These are phyloP conservation scores for Tipula helvola DNA, from an alignment of 2,888 invertebrate species.

Conservation along the genomic window DNA sequence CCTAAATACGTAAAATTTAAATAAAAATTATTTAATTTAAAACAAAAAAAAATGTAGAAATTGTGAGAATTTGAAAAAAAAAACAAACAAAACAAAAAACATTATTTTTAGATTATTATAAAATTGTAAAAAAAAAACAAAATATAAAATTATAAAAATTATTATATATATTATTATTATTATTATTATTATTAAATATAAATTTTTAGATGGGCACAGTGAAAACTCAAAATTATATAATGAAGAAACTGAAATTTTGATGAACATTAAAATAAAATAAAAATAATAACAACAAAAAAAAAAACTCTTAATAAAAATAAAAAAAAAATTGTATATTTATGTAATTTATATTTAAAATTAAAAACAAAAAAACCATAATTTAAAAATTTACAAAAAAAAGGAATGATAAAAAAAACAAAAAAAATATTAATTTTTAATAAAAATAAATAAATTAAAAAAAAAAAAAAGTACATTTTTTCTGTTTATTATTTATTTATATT, in stretches of 20 bases:
- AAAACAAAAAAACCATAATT: background rate
- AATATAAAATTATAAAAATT: background rate
- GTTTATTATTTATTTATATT: background rate
- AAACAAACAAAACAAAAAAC: background rate
- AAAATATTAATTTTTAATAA: constrained; percentile 4
- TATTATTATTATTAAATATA: background rate
- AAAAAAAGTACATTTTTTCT: background rate
- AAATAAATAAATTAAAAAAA: constrained; percentile 4
- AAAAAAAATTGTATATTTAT: constrained; percentile 7
- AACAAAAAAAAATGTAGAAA: background rate
- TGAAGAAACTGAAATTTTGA: background rate
- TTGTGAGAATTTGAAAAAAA: background rate
- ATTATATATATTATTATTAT: background rate
- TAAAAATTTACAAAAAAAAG: background rate
- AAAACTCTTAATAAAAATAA: background rate
- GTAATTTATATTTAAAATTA: constrained; percentile 8
- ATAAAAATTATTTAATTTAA: background rate
- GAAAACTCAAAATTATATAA: background rate
- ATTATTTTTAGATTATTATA: constrained; percentile 4
- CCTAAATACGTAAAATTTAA: background rate
- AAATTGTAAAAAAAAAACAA: background rate
- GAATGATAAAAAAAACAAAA: background rate
- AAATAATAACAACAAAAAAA: background rate
- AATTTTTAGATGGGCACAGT: constrained; percentile 1
- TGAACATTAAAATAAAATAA: background rate